Base-by-base conservation (phyloP, 2,888 invertebrate genomes). In the Cheilosia pagana region DNA sequence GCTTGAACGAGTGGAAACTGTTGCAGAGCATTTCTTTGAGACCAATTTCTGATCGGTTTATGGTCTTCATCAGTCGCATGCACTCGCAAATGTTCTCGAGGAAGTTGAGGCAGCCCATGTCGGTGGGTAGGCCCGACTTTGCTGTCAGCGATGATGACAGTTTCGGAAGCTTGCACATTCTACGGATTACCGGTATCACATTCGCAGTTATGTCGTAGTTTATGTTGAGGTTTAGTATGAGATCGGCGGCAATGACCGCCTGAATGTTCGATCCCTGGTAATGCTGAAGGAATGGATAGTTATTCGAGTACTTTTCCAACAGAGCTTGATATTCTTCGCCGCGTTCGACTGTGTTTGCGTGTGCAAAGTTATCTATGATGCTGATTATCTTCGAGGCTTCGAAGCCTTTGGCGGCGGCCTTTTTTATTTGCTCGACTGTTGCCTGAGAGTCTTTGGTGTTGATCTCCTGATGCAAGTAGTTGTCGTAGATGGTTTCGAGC, bases 381-480 rank as follows among this genome's bases (percentile, higher is more conserved):
- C 94, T 93, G 90, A 94, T 94, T 0, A 94, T 93, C 88, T 94
- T 93, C 0, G 94, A 93, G 0, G 94, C 93, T 35, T 94, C 93
- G 35, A 94, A 94, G 0, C 94, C 94, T 39, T 93, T 91, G 19
- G 93, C 93, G 0, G 94, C 94, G 0, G 94, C 91, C 87, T 93
- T 93, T 89, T 93, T 93, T 48, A 94, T 93, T 86, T 90, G 89
- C 39, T 92, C 91, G 16, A 91, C 90, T 1, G 91, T 91, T 1
- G 89, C 88, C 39, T 87, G 75, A 1, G 87, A 88, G 19, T 87
- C 87, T 16, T 71, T 87, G 4, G 65, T 67, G 19, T 45, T 68
- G 43, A 88, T 50, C 23, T 88, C 89, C 75, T 91, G 88, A 2
- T 88, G 83, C 60, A 89, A 88, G 74, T 91, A 92, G 77, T 89